Base-by-base conservation (phyloP, 1,140 invertebrate genomes). In the Phymastichus coffea region DNA sequence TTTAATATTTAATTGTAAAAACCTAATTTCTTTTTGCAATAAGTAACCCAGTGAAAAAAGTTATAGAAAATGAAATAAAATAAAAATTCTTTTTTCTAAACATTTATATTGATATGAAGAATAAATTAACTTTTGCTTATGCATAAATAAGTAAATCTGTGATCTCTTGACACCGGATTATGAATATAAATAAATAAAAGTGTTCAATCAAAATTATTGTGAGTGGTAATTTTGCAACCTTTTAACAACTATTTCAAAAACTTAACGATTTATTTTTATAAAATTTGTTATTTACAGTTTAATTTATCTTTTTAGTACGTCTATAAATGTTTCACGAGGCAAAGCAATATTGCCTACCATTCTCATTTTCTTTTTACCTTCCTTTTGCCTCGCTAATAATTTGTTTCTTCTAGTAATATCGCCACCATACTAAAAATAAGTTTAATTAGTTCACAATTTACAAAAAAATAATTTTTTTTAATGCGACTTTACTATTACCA, bases 321-420 rank as follows among this genome's bases (percentile, higher is more conserved):
- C 88, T 64, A 98, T 94, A 79, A 98, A 98, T 10, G 93, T 94
- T 71, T 98, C 90, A 78, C 93, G 86, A 7, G 94, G 94, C 62
- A 99, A 80, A 69, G 88, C 85, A 63, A 99, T 91, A 70, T 94
- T 95, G 37, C 94, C 95, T 59, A 97, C 83, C 83, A 88, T 88
- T 71, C 89, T 86, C 89, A 99, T 89, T 78, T 88, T 87, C 74
- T 94, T 93, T 75, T 99, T 98, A 7, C 96, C 95, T 71, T 96
- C 93, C 2, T 88, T 85, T 81, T 99, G 97, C 70, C 89, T 84
- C 63, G 87, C 87, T 10, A 99, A 76, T 19, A 99, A 80, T 76
- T 99, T 99, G 78, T 88, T 92, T 73, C 89, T 86, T 66, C 97
- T 84, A 1, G 92, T 93, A 4, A 95, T 84, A 81, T 97, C 97